These are phyloP conservation scores for Myxocyprinus asiaticus DNA, from an alignment of 2,113 vertebrate genomes.

Conservation along the genomic window DNA sequence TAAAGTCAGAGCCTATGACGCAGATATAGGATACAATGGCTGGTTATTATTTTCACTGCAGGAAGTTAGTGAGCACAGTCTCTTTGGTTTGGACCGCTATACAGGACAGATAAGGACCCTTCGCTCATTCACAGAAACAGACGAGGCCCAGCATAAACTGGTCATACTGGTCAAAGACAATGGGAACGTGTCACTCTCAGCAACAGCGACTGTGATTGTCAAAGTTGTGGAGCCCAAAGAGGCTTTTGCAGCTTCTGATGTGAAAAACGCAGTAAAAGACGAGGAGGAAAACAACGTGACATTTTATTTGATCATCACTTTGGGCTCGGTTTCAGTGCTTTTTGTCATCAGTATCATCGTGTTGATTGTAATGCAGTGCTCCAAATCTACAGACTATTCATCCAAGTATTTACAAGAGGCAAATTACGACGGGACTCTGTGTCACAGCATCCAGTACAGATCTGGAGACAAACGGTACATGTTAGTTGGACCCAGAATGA, in stretches of 20 bases:
- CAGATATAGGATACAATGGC: slow-evolving; percentile 57
- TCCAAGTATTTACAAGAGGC: slow-evolving; percentile 43
- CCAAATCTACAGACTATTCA: slow-evolving; percentile 42
- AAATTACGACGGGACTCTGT: slow-evolving; percentile 45
- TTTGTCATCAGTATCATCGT: slow-evolving; percentile 45
- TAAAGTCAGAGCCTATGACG: slow-evolving; percentile 52
- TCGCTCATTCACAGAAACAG: slow-evolving; percentile 46
- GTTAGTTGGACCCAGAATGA: slow-evolving; percentile 64
- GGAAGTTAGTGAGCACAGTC: slow-evolving; percentile 48
- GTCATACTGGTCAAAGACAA: slow-evolving; percentile 63
- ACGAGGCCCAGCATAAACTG: slow-evolving; percentile 49
- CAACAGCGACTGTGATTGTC: slow-evolving; percentile 29
- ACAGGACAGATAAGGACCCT: slow-evolving; percentile 51
- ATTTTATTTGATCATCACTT: slow-evolving; percentile 45
- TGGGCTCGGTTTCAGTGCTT: slow-evolving; percentile 48
- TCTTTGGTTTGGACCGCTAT: slow-evolving; percentile 47
- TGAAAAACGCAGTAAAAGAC: slow-evolving; percentile 28
- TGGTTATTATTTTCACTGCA: slow-evolving; percentile 48
- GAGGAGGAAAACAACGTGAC: slow-evolving; percentile 45
- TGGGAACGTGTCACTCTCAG: slow-evolving; percentile 44
- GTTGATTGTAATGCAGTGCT: slow-evolving; percentile 44
- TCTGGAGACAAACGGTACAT: slow-evolving; percentile 63
- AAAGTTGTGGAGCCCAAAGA: slow-evolving; percentile 40
- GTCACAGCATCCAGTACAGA: slow-evolving; percentile 60
- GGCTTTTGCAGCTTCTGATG: slow-evolving; percentile 41